Base-by-base conservation (phyloP, 2,888 invertebrate genomes). In the Blastobasis adustella region DNA sequence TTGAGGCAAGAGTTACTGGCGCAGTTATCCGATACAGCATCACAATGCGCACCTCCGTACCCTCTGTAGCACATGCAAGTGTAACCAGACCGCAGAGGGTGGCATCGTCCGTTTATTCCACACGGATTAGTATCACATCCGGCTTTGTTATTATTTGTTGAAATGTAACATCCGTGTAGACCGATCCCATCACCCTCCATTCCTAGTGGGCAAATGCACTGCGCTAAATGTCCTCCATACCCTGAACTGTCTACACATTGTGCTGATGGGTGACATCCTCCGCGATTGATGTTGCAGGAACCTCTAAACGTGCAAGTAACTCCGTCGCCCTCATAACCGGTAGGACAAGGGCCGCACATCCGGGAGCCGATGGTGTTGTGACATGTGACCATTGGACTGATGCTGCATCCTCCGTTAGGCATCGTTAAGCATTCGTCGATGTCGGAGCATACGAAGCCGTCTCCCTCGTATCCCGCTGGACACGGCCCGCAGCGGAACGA, bases 401-500 rank as follows among this genome's bases (percentile, higher is more conserved):
- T 72, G 61, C 96, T 98, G 75, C 99, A 99, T 5, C 98, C 98
- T 1, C 98, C 98, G 68, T 95, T 95, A 69, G 96, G 95, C 62
- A 93, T 91, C 0, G 84, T 77, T 10, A 89, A 79, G 73, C 99
- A 99, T 82, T 99, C 98, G 71, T 99, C 93, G 49, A 98, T 91
- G 72, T 99, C 98, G 4, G 86, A 84, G 71, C 99, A 99, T 45
- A 90, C 90, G 67, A 92, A 92, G 0, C 98, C 98, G 78, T 96
- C 96, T 38, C 98, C 98, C 50, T 93, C 92, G 65, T 93, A 96
- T 4, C 98, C 95, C 61, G 85, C 66, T 0, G 98, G 97, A 79
- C 99, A 99, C n/a, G 90, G 89, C 0, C 94, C 96, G 73, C 99
- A 99, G 53, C 90, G 89, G 79, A 96, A 99, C 4, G 94, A 92